phyloP scores from a whole-genome alignment of 2,797 vertebrate genomes.

The Ptychadena robeensis region DNA sequence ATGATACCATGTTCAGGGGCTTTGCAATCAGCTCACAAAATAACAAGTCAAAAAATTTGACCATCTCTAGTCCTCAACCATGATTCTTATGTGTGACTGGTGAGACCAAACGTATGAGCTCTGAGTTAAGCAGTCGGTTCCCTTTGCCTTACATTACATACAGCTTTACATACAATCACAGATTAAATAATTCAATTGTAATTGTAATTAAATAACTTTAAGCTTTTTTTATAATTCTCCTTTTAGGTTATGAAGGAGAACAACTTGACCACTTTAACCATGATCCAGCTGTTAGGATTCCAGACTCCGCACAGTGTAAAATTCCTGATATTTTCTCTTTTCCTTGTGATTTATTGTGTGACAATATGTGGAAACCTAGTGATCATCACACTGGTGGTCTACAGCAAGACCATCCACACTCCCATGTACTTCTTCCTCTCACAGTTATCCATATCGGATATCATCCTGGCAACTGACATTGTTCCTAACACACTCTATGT shows the following conservation, averaged over 20 bases:
- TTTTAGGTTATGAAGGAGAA: neutral
- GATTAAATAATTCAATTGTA: too few relatives aligned
- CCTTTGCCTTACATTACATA: too few relatives aligned
- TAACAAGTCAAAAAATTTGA: too few relatives aligned
- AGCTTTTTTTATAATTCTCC: too few relatives aligned
- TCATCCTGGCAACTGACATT: neutral
- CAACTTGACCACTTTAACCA: neutral
- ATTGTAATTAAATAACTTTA: too few relatives aligned
- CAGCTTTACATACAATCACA: too few relatives aligned
- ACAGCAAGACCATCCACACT: neutral
- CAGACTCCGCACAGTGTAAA: neutral
- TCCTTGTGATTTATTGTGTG: neutral
- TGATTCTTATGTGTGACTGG: too few relatives aligned
- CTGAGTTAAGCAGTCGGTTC: too few relatives aligned
- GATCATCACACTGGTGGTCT: neutral
- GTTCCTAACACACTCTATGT: neutral
- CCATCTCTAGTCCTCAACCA: too few relatives aligned
- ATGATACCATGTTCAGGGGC: too few relatives aligned
- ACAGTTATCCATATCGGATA: neutral
- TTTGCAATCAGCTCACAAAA: too few relatives aligned
- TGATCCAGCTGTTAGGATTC: neutral
- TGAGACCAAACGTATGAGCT: too few relatives aligned
- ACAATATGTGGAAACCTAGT: neutral
- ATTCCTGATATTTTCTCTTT: neutral
- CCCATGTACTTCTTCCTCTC: slow-evolving; percentile 9